Base-by-base conservation (phyloP, 2,888 invertebrate species). In the Tholera decimalis region DNA sequence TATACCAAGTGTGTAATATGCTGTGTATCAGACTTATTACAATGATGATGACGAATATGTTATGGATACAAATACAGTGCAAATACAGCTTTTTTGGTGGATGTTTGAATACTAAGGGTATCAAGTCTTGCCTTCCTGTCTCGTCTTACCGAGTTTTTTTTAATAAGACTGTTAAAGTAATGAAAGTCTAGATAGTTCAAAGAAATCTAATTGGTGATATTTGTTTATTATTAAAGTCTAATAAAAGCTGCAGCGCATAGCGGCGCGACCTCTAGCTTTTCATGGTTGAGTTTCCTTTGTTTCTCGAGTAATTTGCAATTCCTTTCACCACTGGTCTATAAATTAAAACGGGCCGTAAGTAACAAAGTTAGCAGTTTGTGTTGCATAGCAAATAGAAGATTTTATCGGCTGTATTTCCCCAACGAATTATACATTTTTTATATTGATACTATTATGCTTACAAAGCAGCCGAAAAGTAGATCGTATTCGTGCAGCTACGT, bases 271-370 rank as follows among this genome's bases (percentile, higher is more conserved):
- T 18, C 50, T 26, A 46, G 37, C 33, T 53, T 46, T 60, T 75
- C 66, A 49, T 47, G 15, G 46, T 30, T 58, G 61, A 53, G 50
- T 61, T 58, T 46, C 44, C 51, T 51, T 57, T 64, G 58, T 58
- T 75, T 55, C 57, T 22, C 26, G 49, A 43, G 53, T 65, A 70
- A 64, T 68, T 65, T 64, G 50, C 63, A 65, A 62, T 72, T 72
- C 50, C 46, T 68, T 68, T 61, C 54, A 26, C 30, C 47, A 57
- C 54, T 39, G 41, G 39, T 44, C 24, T 39, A 54, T 79, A 70
- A 77, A 74, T 75, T 65, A 18, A 59, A 41, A 50, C 57, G 28
- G 49, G 22, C 22, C 13, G 54, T 28, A 33, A 39, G 35, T 59
- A 67, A 60, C 56, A 54, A 47, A 33, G 49, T 58, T 54, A 77